phyloP scores from a whole-genome alignment of 2,797 vertebrate species.

The Danio albolineatus region DNA sequence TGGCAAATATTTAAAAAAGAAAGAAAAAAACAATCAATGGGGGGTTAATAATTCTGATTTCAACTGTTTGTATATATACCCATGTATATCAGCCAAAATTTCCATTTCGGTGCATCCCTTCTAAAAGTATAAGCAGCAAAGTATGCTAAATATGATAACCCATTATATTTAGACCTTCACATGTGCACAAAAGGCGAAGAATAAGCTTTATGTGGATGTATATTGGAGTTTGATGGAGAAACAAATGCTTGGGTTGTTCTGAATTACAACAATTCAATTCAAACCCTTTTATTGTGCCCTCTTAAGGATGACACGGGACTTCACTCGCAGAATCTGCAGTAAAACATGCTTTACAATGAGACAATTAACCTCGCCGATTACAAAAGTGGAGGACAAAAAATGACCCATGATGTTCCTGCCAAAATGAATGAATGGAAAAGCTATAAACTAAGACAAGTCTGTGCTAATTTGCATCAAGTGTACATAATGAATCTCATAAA shows the following conservation, averaged over 20 bases:
- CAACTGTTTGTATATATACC: no score
- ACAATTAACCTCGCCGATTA: constrained; percentile 44
- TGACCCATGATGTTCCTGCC: constrained; percentile 29
- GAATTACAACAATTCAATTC: constrained; percentile 14
- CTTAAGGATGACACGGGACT: neutral
- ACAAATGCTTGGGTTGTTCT: neutral
- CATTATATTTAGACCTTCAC: no score
- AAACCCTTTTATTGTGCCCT: constrained; percentile 26
- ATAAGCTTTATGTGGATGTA: constrained; percentile 61
- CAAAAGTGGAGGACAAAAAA: constrained; percentile 10
- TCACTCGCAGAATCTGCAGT: neutral
- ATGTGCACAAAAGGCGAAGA: no score
- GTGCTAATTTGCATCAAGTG: constrained; percentile 39
- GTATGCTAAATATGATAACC: no score
- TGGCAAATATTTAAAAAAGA: no score
- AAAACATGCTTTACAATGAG: constrained; percentile 38
- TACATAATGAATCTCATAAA: constrained; percentile 50
- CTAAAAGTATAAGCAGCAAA: no score
- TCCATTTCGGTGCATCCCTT: no score
- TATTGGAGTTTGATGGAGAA: constrained; percentile 62
- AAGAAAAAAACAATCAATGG: no score
- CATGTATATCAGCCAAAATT: no score
- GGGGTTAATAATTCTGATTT: no score
- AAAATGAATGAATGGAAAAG: constrained; percentile 35
- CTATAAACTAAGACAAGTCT: constrained; percentile 32